A percentile compares a stretch with the other conserved stretches of the same genome.
Evolutionary conservation across 1,140 invertebrate species (phyloP).

Genomic region (Dendrolimus kikuchii): DNA sequence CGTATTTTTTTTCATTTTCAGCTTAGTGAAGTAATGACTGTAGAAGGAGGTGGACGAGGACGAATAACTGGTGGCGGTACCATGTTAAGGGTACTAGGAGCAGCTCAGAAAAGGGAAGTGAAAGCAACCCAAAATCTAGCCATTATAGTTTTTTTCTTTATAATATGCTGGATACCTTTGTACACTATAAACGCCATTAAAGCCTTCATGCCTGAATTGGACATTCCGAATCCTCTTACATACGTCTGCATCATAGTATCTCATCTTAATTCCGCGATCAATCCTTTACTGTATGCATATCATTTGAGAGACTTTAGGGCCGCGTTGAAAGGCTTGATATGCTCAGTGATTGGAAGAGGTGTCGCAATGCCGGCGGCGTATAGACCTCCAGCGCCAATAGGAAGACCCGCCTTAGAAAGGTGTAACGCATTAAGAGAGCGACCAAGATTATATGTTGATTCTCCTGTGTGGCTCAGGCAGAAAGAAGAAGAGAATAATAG

Average conservation of each 20-base stretch:
- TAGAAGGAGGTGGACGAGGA: conserved; percentile 40
- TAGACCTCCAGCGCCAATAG: conserved; percentile 46
- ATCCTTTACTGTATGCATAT: conserved; percentile 91
- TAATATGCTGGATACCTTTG: conserved; percentile 93
- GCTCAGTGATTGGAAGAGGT: conserved; percentile 69
- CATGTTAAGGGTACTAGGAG: conserved; percentile 84
- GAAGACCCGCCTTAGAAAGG: conserved; percentile 54
- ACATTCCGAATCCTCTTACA: conserved; percentile 79
- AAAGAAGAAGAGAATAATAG: conserved; percentile 44
- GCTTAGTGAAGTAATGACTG: conserved; percentile 62
- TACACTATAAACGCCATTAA: conserved; percentile 93
- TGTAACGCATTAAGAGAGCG: conserved; percentile 56
- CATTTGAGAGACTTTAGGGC: conserved; percentile 89
- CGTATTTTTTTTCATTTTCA: conserved; percentile 27
- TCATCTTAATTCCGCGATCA: conserved; percentile 91
- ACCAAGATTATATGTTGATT: conserved; percentile 63
- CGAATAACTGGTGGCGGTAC: conserved; percentile 68
- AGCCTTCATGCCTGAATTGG: conserved; percentile 82
- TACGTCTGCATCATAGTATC: conserved; percentile 90
- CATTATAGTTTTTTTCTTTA: conserved; percentile 93
- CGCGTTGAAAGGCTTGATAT: conserved; percentile 79
- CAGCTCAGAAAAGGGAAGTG: conserved; percentile 88
- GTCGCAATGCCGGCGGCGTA: conserved; percentile 54
- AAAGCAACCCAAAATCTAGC: conserved; percentile 93
- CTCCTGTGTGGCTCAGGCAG: conserved; percentile 64